A percentile compares a stretch with the other conserved stretches of the same genome.
These are phyloP conservation scores for Geotria australis DNA, from an alignment of 2,797 vertebrate genomes.

Conservation along the genomic window DNA sequence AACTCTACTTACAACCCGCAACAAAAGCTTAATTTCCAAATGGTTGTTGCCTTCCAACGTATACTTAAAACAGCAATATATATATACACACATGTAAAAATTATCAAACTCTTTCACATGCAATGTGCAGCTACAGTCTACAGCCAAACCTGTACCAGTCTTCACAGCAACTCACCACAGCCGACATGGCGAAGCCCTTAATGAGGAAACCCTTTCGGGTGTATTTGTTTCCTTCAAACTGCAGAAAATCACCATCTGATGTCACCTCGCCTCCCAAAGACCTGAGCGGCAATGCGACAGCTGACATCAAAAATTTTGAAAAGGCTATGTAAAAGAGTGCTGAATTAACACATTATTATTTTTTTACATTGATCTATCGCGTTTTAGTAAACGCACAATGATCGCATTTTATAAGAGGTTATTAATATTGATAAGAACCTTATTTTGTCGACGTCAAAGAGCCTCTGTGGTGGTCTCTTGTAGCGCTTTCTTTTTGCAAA, in stretches of 20 bases:
- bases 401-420: too few relatives aligned
- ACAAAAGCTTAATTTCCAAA: too few relatives aligned
- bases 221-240: conserved; percentile 82
- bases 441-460: conserved; percentile 83
- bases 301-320: too few relatives aligned
- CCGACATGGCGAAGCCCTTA: conserved; percentile 89
- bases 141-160: background rate
- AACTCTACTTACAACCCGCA: too few relatives aligned
- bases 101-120: background rate
- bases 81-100: too few relatives aligned
- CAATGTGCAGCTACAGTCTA: background rate
- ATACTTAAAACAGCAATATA: too few relatives aligned
- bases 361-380: too few relatives aligned
- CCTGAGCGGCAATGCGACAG: conserved; percentile 10
- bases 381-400: too few relatives aligned
- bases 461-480: conserved; percentile 48
- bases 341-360: too few relatives aligned
- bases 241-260: conserved; percentile 75
- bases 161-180: conserved; percentile 29
- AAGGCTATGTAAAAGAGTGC: too few relatives aligned
- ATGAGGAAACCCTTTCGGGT: conserved; percentile 81
- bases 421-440: conserved; percentile 13
- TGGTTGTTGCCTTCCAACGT: too few relatives aligned
- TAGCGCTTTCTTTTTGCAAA: conserved; percentile 74
- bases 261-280: conserved; percentile 66